Base-by-base conservation (phyloP, 2,113 vertebrate genomes). In the Seriola rivoliana region DNA sequence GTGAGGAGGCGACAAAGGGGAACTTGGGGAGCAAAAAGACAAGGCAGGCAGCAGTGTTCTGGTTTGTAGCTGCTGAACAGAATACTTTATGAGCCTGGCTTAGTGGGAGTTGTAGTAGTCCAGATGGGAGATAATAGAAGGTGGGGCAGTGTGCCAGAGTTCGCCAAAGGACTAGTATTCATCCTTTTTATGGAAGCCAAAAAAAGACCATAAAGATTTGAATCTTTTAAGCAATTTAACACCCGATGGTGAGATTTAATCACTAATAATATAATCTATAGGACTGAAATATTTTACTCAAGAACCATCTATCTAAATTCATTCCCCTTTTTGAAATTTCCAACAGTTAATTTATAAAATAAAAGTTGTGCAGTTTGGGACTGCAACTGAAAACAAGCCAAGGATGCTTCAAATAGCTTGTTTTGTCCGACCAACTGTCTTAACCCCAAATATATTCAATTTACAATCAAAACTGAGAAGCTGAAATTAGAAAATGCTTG, bases 21-120 rank as follows among this genome's bases (percentile, higher is more conserved):
- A 71, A 81, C 62, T 59, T 63, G 29, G 81, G 68, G 85, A 88
- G 82, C 84, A 66, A 89, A 80, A 70, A 59, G 52, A 81, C 78
- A 68, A 72, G 80, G 69, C 78, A 84, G 71, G 29, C 48, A 62
- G 80, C 52, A 71, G 54, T 0, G 1, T 0, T 78, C 19, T 74
- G 34, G 73, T 73, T 42, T 83, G 29, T 65, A 72, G 64, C 78
- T 71, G 71, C 59, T 78, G 36, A 85, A 65, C 38, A 64, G 57
- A 71, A 85, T 71, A 81, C 23, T 88, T 81, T 63, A 70, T 19
- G 2, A 77, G 64, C 23, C 14, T 1, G 63, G 69, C 32, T 63
- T 14, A 57, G 50, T 68, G 80, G 71, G 78, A 73, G 77, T 57
- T 50, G 73, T 48, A 82, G 73, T 4, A 14, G 17, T 75, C 54